Evolutionary conservation across 2,113 vertebrate genomes (phyloP).

Genomic region (Octodon degus): DNA sequence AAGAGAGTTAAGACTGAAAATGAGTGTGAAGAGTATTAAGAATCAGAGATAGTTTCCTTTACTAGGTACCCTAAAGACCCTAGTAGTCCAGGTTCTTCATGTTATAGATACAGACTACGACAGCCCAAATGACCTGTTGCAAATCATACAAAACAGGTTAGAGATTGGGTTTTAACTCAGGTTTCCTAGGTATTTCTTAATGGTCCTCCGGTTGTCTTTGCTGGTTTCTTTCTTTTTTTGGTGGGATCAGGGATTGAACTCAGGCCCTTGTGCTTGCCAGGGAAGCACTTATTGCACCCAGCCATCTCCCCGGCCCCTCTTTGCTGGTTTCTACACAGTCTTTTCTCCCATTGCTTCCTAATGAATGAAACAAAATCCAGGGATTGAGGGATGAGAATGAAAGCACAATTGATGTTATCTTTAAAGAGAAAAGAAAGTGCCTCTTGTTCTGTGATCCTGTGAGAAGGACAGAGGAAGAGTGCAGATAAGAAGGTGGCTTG

Average conservation of each 20-base stretch:
- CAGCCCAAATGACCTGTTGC: neutral
- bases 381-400: neutral
- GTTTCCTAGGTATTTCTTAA: neutral
- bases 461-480: neutral
- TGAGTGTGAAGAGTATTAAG: neutral
- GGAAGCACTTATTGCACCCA: too few relatives aligned
- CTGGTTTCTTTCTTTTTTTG: neutral
- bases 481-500: neutral
- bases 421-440: slow-evolving; percentile 31
- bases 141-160: neutral
- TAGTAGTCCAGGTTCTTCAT: neutral
- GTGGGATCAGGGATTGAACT: too few relatives aligned
- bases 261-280: too few relatives aligned
- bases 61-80: neutral
- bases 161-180: neutral
- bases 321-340: neutral
- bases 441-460: neutral
- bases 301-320: too few relatives aligned
- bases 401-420: neutral
- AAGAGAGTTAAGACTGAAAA: neutral
- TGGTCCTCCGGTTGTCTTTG: neutral
- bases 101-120: neutral
- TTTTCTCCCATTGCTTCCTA: neutral
- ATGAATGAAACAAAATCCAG: neutral
- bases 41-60: neutral